Base-by-base conservation (phyloP, 2,797 vertebrate species). In the Alcedo quadribrachys region DNA sequence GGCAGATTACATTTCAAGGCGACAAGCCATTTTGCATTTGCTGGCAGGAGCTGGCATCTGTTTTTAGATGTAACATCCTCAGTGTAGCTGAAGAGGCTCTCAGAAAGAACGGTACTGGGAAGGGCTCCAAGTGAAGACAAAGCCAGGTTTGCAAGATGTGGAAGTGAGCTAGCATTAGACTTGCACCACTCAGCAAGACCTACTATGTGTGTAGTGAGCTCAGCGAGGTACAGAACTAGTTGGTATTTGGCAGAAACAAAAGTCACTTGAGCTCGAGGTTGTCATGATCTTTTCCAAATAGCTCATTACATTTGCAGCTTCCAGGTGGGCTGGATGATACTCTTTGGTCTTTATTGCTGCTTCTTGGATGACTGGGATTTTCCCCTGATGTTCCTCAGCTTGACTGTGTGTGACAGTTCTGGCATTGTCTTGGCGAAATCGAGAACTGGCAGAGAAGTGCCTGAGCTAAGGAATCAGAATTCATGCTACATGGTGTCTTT, bases 41-140 rank as follows among this genome's bases (percentile, higher is more conserved):
- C 94, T 96, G 93, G 92, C 94, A 96, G 85, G 80, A 93, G 84
- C 95, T 94, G 92, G 94, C 95, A 94, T 96, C 95, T 96, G 92
- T 95, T 96, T 96, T 95, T 95, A 96, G 95, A 95, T 93, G 66
- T 95, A 89, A 94, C 88, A 95, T 94, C 95, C 89, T 96, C 86
- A 93, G 82, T 75, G 82, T 81, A 93, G 90, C 77, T 96, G 91
- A 94, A 90, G 92, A 93, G 92, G 84, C 75, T 91, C 76, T 94
- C 81, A 89, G 92, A 95, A 74, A 90, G 94, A 94, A 54, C 22
- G 77, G 60, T 87, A 84, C 94, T 90, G 92, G 94, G 96, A 96
- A 96, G 84, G 66, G 88, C 94, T 95, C 93, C 94, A 95, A 95
- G 74, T 0, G 5, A 93, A 93, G 94, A 92, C 94, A 96, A 94